Conservation (phyloP, 1,140 invertebrate species). For the Drosophila quadrilineata region DNA sequence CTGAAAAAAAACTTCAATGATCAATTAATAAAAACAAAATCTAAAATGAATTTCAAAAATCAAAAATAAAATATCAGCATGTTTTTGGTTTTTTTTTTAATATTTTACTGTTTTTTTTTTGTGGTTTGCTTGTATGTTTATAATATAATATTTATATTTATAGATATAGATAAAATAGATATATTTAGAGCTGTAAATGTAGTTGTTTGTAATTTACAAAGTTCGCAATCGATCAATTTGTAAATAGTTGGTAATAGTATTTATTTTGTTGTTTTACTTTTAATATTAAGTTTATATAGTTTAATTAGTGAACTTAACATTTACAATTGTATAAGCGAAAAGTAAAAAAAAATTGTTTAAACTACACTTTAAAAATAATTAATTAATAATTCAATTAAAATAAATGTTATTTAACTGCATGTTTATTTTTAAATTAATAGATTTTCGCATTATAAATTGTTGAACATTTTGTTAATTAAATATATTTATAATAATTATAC, state of each 20-base stretch:
- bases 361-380: constrained; percentile 72
- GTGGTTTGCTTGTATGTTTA: constrained; percentile 50
- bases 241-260: constrained; percentile 42
- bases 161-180: no score
- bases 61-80: constrained; percentile 29
- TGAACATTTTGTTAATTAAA: no score
- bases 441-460: no score
- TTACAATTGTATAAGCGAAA: constrained; percentile 54
- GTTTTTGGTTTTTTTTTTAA: constrained; percentile 65
- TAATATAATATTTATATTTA: no score
- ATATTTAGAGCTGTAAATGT: constrained; percentile 72
- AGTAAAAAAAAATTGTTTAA: constrained; percentile 65
- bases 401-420: constrained; percentile 26
- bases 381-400: constrained; percentile 60
- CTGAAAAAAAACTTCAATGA: not conserved
- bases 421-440: no score
- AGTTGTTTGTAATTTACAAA: constrained; percentile 73
- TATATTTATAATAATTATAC: no score
- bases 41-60: constrained; percentile 17
- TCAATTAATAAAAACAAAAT: constrained; percentile 36
- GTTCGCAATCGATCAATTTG: constrained; percentile 61
- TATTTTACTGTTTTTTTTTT: constrained; percentile 77
- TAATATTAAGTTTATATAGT: no score
- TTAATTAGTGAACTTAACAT: constrained; percentile 61
- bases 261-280: constrained; percentile 15